Evolutionary conservation across 2,113 vertebrate genomes (phyloP), one percentile per base, ranked within the genome.

Genomic region (Corythaixoides concolor): DNA sequence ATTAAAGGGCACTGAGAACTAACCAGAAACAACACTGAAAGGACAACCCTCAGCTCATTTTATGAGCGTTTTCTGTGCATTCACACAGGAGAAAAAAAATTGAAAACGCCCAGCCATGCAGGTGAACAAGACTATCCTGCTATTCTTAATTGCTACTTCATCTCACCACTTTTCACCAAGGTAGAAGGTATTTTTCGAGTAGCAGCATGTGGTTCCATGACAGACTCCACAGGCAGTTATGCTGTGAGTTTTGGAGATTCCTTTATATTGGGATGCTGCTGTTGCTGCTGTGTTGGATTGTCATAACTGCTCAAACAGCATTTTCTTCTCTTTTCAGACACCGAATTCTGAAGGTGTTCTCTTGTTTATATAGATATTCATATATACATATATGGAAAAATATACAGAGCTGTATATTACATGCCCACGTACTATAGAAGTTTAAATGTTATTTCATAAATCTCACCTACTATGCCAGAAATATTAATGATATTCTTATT

Each of bases 111-210:
- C 49, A 75, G 50, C 17, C 63, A 69, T 35, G 64, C 72, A 93
- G 63, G 39, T 84, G 69, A 85, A 91, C 81, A 96, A 90, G 95
- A 78, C 49, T 83, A 24, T 62, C 95, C 86, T 58, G 82, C 92
- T 96, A 92, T 88, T 90, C 89, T 70, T 96, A 96, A 95, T 87
- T 93, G 89, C 79, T 73, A 83, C 74, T 92, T 85, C 58, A 87
- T 78, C 74, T 91, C 49, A 33, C 63, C 11, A 35, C 66, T 95
- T 94, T 93, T 93, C 85, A 88, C 53, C 9, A 59, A 60, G 41
- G 77, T 62, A 39, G 72, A 92, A 95, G n/a, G 33, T 60, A 85
- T 93, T 95, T 97, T 97, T 89, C 19, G 3, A 87, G 39, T 9
- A 97, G 58, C 91, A 93, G 81, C 81, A 67, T 69, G 90, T 74